Percentiles rank a stretch among this genome's conserved stretches.
These are phyloP conservation scores for Enchytraeus crypticus DNA, from an alignment of 2,888 invertebrate genomes.

Conservation along the genomic window DNA sequence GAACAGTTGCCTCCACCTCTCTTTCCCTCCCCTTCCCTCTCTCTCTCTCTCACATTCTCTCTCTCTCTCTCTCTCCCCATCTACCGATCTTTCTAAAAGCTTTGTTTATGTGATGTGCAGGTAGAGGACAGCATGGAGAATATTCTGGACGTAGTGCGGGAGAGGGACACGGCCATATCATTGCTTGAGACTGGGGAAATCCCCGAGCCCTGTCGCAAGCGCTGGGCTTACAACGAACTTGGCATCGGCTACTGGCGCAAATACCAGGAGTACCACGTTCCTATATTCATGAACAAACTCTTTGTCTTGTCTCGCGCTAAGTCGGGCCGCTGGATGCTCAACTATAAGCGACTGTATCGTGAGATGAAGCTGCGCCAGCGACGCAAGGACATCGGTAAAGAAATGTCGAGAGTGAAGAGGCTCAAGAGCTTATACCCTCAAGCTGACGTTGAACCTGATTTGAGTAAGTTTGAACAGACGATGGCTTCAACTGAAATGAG, in stretches of 20 bases:
- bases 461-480: not conserved
- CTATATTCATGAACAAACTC: slow-evolving; percentile 9
- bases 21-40: no score
- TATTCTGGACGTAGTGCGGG: slow-evolving; percentile 77
- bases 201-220: slow-evolving; percentile 18
- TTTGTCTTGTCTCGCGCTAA: slow-evolving; percentile 4
- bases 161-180: slow-evolving; percentile 82
- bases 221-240: slow-evolving; percentile 19
- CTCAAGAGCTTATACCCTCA: slow-evolving; percentile 15
- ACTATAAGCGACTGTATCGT: slow-evolving; percentile 18
- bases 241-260: slow-evolving; percentile 20
- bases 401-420: not conserved
- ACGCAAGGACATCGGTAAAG: not conserved
- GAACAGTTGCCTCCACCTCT: no score
- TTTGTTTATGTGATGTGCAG: no score
- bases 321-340: slow-evolving; percentile 19
- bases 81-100: no score
- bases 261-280: slow-evolving; percentile 19
- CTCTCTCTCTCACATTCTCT: no score
- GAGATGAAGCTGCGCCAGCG: slow-evolving; percentile 15
- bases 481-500: not conserved
- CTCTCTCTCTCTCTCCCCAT: no score
- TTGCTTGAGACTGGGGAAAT: slow-evolving; percentile 60
- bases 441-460: slow-evolving; percentile 5
- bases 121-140: slow-evolving; percentile 88